These are phyloP conservation scores for Tragelaphus eurycerus DNA, from an alignment of 2,797 vertebrate species.

Conservation along the genomic window DNA sequence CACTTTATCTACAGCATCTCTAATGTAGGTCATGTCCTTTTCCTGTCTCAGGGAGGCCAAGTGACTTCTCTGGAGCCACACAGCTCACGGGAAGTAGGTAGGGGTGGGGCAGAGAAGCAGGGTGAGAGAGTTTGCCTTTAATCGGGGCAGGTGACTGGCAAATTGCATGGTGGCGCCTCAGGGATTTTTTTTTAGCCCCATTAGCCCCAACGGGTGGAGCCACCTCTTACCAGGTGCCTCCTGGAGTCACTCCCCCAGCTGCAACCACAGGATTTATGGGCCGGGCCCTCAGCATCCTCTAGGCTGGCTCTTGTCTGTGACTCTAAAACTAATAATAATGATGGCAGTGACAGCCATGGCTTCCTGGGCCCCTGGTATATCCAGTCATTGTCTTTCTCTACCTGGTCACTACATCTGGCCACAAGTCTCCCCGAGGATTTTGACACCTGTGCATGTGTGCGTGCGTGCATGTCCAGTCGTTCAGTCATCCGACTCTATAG, in stretches of 20 bases:
- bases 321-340: not conserved
- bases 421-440: not conserved
- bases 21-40: not conserved
- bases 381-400: not conserved
- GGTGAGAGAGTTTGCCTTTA: not conserved
- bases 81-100: not conserved
- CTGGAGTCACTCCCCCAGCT: constrained; percentile 50
- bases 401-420: not conserved
- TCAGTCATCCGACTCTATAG: not conserved
- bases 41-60: not conserved
- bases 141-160: not conserved
- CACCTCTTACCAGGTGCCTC: constrained; percentile 65
- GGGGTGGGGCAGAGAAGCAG: not conserved
- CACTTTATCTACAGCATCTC: not conserved
- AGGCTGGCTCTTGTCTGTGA: not conserved
- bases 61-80: not conserved
- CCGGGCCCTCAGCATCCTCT: constrained; percentile 50
- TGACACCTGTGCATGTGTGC: rapidly evolving
- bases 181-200: constrained; percentile 62
- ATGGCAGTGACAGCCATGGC: not conserved
- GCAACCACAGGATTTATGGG: constrained; percentile 61
- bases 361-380: not conserved
- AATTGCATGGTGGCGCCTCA: not conserved
- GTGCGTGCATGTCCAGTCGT: not conserved
- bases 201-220: constrained; percentile 63